A percentile compares a stretch with the other conserved stretches of the same genome.
Evolutionary conservation across 2,113 vertebrate species (phyloP).

Genomic region (Sarotherodon lohbergeri): DNA sequence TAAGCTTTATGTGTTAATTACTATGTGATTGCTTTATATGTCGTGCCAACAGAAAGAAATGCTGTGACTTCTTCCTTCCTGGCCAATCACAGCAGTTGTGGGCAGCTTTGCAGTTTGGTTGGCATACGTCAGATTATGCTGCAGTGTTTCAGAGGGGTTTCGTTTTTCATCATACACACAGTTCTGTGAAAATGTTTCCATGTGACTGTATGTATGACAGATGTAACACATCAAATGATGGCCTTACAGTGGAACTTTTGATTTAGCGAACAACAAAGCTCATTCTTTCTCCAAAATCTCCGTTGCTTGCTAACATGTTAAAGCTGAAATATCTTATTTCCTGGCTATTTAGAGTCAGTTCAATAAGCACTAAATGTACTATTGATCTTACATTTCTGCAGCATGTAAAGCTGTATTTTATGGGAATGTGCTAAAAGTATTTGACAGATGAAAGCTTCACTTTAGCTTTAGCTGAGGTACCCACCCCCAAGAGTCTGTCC

Average conservation of each 20-base stretch:
- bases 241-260: neutral
- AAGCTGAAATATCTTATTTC: neutral
- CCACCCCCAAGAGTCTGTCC: neutral
- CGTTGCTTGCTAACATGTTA: neutral
- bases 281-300: neutral
- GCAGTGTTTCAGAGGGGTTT: neutral
- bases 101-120: neutral
- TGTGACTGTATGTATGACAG: neutral
- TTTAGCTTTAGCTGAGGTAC: neutral
- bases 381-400: neutral
- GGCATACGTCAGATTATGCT: neutral
- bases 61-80: neutral
- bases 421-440: neutral
- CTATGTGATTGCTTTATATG: neutral
- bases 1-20: neutral
- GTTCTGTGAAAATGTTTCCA: neutral
- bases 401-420: neutral
- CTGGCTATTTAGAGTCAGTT: neutral
- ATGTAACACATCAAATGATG: neutral
- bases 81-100: neutral
- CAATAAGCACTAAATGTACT: neutral
- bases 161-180: neutral
- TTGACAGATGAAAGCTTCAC: neutral
- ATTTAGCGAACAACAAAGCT: neutral
- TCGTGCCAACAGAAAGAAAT: neutral